Percentiles rank a stretch among this genome's conserved stretches.
These are phyloP conservation scores for Typhlomys cinereus DNA, from an alignment of 2,113 vertebrate genomes.

Conservation along the genomic window DNA sequence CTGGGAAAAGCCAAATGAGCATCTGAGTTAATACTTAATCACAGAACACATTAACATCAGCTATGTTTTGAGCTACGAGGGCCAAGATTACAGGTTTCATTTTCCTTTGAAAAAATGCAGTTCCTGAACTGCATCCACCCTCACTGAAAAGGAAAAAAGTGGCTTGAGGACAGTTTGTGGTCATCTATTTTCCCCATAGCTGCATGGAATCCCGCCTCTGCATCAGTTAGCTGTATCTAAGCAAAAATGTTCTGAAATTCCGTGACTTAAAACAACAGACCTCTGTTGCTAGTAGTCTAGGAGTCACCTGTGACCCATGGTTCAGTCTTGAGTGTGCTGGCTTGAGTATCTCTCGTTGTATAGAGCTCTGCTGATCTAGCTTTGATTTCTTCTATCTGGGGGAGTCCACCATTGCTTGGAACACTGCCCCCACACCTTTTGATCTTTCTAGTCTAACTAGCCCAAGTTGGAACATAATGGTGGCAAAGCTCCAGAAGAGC, in stretches of 20 bases:
- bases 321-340: background rate
- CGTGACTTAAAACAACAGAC: background rate
- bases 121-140: background rate
- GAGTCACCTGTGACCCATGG: background rate
- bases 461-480: background rate
- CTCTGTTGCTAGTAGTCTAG: background rate
- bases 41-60: background rate
- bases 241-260: background rate
- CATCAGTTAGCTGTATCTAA: background rate
- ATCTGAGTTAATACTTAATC: background rate
- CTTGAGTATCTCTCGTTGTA: background rate
- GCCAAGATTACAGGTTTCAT: background rate
- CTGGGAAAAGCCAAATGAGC: background rate
- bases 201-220: background rate
- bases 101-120: constrained; percentile 9
- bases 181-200: background rate
- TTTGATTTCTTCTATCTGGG: background rate
- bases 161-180: background rate
- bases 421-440: background rate
- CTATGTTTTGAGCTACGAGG: background rate
- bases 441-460: background rate
- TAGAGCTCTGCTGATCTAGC: background rate
- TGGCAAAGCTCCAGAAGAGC: background rate
- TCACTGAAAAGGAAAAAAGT: background rate
- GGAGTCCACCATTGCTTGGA: background rate